phyloP scores from a whole-genome alignment of 2,797 vertebrate genomes.

The Schizopygopsis malacanthus region DNA sequence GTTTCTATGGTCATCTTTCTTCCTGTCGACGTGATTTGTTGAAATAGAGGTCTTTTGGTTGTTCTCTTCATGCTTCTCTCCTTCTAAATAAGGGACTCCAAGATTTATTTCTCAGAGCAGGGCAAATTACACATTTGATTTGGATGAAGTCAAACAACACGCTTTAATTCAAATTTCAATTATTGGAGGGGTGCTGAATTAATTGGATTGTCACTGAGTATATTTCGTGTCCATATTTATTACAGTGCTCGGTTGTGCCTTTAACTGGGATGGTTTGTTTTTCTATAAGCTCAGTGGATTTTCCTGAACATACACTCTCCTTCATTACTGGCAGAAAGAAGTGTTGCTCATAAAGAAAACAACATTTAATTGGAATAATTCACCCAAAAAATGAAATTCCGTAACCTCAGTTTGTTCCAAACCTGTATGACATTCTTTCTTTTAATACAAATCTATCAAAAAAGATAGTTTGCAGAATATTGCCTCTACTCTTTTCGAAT shows the following conservation, averaged over 20 bases:
- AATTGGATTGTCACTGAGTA: background rate
- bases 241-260: background rate
- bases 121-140: background rate
- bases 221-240: background rate
- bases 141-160: background rate
- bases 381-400: background rate
- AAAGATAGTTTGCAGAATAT: background rate
- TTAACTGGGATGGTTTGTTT: background rate
- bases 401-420: background rate
- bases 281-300: background rate
- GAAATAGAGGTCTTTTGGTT: background rate
- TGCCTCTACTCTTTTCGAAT: background rate
- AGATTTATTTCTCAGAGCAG: background rate
- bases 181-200: background rate
- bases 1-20: conserved; percentile 11
- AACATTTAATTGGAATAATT: background rate
- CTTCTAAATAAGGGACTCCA: background rate
- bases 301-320: background rate
- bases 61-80: background rate
- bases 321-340: background rate
- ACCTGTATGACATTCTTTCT: background rate
- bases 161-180: background rate
- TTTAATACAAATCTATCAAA: background rate
- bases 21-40: background rate
- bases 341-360: background rate